Evolutionary conservation across 2,113 vertebrate species (phyloP).

Genomic region (Synchiropus splendidus): DNA sequence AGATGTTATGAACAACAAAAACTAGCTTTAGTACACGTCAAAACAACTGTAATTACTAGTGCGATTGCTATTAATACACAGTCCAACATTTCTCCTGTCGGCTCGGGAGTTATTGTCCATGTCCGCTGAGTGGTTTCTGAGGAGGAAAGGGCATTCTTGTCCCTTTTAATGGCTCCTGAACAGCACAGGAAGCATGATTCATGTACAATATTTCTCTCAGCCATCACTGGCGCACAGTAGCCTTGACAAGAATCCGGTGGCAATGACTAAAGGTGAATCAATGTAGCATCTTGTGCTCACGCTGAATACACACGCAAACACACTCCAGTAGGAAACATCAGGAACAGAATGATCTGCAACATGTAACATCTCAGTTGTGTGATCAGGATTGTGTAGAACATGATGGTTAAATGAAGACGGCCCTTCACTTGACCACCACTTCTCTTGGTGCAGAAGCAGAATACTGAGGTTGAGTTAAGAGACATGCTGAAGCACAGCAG

Average conservation of each 20-base stretch:
- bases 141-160: neutral
- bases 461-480: too few relatives aligned
- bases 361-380: neutral
- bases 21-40: too few relatives aligned
- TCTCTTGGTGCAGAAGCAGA: too few relatives aligned
- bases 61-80: too few relatives aligned
- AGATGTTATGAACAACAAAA: too few relatives aligned
- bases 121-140: neutral
- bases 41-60: too few relatives aligned
- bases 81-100: slow-evolving; percentile 2
- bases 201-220: neutral
- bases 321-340: neutral
- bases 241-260: neutral
- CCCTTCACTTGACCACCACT: too few relatives aligned
- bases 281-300: neutral
- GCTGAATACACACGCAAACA: too few relatives aligned
- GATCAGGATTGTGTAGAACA: neutral
- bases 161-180: slow-evolving; percentile 1
- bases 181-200: slow-evolving; percentile 3
- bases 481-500: too few relatives aligned
- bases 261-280: slow-evolving; percentile 1
- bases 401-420: neutral
- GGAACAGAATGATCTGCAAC: neutral
- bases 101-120: too few relatives aligned
- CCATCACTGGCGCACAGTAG: neutral